phyloP scores from a whole-genome alignment of 2,113 vertebrate genomes.

The Ptychochromis oligacanthus region DNA sequence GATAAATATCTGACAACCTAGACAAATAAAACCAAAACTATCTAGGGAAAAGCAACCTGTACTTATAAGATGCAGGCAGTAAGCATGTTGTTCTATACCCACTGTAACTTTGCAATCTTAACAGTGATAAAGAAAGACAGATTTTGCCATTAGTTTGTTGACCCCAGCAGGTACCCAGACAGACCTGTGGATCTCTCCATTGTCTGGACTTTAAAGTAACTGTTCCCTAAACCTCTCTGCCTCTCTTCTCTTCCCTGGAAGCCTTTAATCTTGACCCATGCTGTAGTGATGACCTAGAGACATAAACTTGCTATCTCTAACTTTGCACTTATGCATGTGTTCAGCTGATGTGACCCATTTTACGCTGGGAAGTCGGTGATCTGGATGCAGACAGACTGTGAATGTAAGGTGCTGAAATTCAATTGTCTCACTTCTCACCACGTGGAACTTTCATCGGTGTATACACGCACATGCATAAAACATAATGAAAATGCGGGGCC shows the following conservation, averaged over 20 bases:
- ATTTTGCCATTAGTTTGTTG: conserved; percentile 20
- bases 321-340: conserved; percentile 19
- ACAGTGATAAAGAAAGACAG: conserved; percentile 15
- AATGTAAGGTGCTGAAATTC: background rate
- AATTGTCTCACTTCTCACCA: background rate
- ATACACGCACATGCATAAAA: conserved; percentile 11
- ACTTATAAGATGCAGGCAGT: background rate
- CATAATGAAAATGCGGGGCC: conserved; percentile 7
- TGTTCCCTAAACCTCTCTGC: conserved; percentile 49
- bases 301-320: conserved; percentile 25
- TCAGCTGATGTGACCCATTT: conserved; percentile 11
- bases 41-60: background rate
- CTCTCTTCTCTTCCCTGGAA: conserved; percentile 40
- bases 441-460: background rate
- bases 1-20: background rate
- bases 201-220: conserved; percentile 55
- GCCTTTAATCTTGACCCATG: conserved; percentile 70
- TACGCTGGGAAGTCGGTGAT: background rate
- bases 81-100: background rate
- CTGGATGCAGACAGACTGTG: background rate
- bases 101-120: background rate
- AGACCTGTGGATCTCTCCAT: conserved; percentile 39
- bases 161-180: conserved; percentile 41
- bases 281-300: conserved; percentile 50
- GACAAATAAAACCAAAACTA: background rate